A percentile compares a stretch with the other conserved stretches of the same genome.
These are phyloP conservation scores for Drosophila flavopinicola DNA, from an alignment of 2,888 invertebrate genomes.

Conservation along the genomic window DNA sequence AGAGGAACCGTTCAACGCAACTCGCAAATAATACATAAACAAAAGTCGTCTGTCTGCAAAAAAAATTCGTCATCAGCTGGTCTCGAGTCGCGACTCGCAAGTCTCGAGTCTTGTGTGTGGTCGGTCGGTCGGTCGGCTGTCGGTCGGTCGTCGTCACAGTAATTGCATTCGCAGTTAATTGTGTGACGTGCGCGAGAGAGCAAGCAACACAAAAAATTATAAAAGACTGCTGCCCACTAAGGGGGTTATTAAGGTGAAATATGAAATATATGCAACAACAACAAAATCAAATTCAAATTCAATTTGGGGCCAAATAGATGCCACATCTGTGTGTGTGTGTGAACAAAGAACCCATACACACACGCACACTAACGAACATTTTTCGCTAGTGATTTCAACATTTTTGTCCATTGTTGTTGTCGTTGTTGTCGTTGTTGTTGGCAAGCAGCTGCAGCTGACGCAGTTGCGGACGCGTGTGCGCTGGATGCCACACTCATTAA, in stretches of 20 bases:
- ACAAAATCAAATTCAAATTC: slow-evolving; percentile 45
- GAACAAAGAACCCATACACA: slow-evolving; percentile 47
- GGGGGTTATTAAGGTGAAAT: slow-evolving; percentile 64
- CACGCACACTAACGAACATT: slow-evolving; percentile 7
- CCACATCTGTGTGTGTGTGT: slow-evolving; percentile 12
- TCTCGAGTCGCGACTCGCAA: slow-evolving; percentile 33
- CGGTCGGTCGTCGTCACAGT: slow-evolving; percentile 40
- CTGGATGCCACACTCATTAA: slow-evolving; percentile 61
- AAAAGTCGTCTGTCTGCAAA: slow-evolving; percentile 44
- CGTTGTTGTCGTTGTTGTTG: slow-evolving; percentile 52
- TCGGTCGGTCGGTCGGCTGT: too few relatives aligned
- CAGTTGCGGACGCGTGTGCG: slow-evolving; percentile 34
- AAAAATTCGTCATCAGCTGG: slow-evolving; percentile 75
- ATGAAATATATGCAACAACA: slow-evolving; percentile 43
- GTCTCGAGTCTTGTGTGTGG: slow-evolving; percentile 15
- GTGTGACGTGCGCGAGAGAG: slow-evolving; percentile 50
- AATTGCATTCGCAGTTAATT: slow-evolving; percentile 54
- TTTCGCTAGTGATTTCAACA: slow-evolving; percentile 41
- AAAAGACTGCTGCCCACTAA: slow-evolving; percentile 21
- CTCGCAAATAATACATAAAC: slow-evolving; percentile 37
- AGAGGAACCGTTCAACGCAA: slow-evolving; percentile 14
- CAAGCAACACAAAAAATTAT: slow-evolving; percentile 26
- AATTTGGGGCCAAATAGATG: slow-evolving; percentile 23
- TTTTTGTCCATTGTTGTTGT: slow-evolving; percentile 42
- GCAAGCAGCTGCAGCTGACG: slow-evolving; percentile 36